These are phyloP conservation scores for Epizoanthus illoricatus DNA, from an alignment of 92 coral and sea anemone species.

Conservation along the genomic window DNA sequence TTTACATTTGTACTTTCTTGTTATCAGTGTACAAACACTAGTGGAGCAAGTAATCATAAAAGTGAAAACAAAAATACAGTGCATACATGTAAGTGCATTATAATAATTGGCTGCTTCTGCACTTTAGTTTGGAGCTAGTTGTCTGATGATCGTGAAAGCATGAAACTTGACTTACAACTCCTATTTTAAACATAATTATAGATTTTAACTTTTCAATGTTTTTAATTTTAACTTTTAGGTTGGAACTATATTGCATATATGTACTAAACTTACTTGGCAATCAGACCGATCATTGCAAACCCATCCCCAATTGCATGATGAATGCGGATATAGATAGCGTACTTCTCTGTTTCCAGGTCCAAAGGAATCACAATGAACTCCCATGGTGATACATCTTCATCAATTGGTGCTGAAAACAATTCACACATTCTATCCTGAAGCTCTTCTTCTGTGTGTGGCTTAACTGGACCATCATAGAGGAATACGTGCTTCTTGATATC, in stretches of 20 bases:
- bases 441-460: slow-evolving; percentile 74
- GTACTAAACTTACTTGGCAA: slow-evolving; percentile 43
- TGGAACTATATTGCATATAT: background rate
- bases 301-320: slow-evolving; percentile 95
- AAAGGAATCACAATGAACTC: slow-evolving; percentile 70
- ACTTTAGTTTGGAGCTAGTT: background rate
- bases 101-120: too few species aligned
- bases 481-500: slow-evolving; percentile 75
- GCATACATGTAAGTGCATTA: too few species aligned
- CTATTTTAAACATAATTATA: too few species aligned
- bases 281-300: slow-evolving; percentile 82
- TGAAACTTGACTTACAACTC: too few species aligned
- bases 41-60: too few species aligned
- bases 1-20: too few species aligned
- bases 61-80: too few species aligned
- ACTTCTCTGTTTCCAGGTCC: slow-evolving; percentile 67
- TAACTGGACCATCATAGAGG: slow-evolving; percentile 57
- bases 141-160: too few species aligned
- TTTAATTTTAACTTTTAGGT: too few species aligned
- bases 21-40: too few species aligned
- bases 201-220: too few species aligned
- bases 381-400: slow-evolving; percentile 90
- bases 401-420: slow-evolving; percentile 62
- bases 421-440: slow-evolving; percentile 63
- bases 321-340: slow-evolving; percentile 84